Evolutionary conservation across 2,888 invertebrate species (phyloP).

Genomic region (Calameuta pallipes): DNA sequence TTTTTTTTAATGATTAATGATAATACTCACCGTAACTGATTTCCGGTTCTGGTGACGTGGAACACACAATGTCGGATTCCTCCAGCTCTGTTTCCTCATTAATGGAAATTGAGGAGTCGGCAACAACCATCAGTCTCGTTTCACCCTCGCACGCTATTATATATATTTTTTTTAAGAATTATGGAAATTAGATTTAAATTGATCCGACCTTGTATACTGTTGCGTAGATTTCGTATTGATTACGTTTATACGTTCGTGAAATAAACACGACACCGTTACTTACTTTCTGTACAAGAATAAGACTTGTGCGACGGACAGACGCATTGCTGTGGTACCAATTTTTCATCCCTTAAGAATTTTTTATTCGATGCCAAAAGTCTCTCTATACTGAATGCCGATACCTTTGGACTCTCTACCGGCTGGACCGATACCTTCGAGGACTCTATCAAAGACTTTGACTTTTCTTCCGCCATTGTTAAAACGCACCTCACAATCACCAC

Average conservation of each 20-base stretch:
- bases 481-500: too few species aligned
- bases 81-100: conserved; percentile 53
- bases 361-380: conserved; percentile 54
- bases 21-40: conserved; percentile 52
- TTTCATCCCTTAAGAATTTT: conserved; percentile 31
- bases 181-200: too few species aligned
- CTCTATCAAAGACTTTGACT: conserved; percentile 22
- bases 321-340: conserved; percentile 21
- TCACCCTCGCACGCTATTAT: conserved; percentile 44
- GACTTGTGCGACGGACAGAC: conserved; percentile 4
- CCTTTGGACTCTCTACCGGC: conserved; percentile 35
- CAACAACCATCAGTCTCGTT: conserved; percentile 42
- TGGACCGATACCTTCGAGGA: conserved; percentile 27
- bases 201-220: too few species aligned
- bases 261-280: too few species aligned
- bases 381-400: conserved; percentile 59
- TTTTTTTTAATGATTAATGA: too few species aligned
- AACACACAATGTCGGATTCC: conserved; percentile 50
- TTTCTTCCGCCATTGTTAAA: conserved; percentile 43
- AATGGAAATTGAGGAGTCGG: conserved; percentile 57
- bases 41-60: conserved; percentile 56
- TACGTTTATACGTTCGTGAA: too few species aligned
- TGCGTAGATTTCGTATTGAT: too few species aligned
- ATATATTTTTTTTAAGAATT: neutral
- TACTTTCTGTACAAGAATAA: too few species aligned